Base-by-base conservation (phyloP, 2,888 invertebrate genomes). In the Colletes collaris region DNA sequence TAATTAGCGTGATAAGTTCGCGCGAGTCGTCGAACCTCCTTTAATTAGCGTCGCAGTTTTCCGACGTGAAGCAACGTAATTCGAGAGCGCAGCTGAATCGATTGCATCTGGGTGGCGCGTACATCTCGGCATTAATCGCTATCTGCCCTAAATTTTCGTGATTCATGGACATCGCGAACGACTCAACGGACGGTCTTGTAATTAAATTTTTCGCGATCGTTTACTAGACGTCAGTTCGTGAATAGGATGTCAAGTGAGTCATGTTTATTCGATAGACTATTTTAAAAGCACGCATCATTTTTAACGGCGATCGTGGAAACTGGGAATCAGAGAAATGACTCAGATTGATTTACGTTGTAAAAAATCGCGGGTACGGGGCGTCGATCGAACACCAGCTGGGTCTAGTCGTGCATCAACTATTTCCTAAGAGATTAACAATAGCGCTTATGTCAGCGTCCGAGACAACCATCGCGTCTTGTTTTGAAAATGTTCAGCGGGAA, bases 381-480 rank as follows among this genome's bases (percentile, higher is more conserved):
- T 8, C 16, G 35, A 52, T 79, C 10, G 35, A 55, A 35, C 55
- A 16, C 4, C 10, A n/a, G 50, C 37, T 7, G 49, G 16, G 16
- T 1, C 7, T 40, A 6, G n/a, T 19, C 50, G 8, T 40, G 19
- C 37, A 64, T 62, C 53, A 44, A 52, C 55, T 50, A 64, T 80
- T 74, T 35, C 27, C 55, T 8, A 59, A 64, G 10, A 11, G n/a
- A 81, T 75, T 55, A 69, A 81, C 81, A 80, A 80, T 80, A 76
- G 68, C 49, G 64, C 55, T 76, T 76, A 58, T 76, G 72, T 81
- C 81, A 76, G 72, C 63, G 64, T 13, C 52, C 52, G 60, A 19
- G 65, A 62, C 79, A 59, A 63, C 13, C 56, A 10, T 62, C 58
- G 65, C 53, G 16, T 60, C 44, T 62, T 65, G 76, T 68, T 46